Conservation (phyloP, 30 jellyfish, hydroid and myxozoan species). For the Rhopilema esculentum region DNA sequence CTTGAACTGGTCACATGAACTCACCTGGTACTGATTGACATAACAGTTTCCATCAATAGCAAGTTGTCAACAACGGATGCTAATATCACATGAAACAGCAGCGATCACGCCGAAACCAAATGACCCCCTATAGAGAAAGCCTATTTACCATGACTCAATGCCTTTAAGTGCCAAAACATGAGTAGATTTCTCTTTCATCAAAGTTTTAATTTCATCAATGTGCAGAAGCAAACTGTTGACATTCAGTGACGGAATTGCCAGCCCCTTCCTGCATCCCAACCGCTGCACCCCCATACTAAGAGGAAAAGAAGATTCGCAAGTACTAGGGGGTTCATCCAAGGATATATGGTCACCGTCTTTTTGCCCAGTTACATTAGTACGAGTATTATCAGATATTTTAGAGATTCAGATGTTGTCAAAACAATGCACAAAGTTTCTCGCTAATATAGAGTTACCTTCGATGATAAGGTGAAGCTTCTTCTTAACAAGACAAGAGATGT, state of each 20-base stretch:
- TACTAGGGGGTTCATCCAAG: constrained; percentile 35
- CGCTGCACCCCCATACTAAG: neutral
- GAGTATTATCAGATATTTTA: constrained; percentile 13
- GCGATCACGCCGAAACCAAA: too few species aligned
- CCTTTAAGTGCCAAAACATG: constrained; percentile 41
- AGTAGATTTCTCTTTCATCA: neutral
- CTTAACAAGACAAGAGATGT: constrained; percentile 27
- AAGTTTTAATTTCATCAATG: constrained; percentile 25
- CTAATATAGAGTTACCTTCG: constrained; percentile 17
- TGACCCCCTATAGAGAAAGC: too few species aligned
- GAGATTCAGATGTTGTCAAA: constrained; percentile 29
- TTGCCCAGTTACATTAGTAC: constrained; percentile 34
- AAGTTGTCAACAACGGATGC: too few species aligned
- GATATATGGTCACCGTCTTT: constrained; percentile 17
- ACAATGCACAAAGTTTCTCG: constrained; percentile 13
- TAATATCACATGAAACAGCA: too few species aligned
- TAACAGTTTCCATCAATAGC: too few species aligned
- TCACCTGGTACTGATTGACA: too few species aligned
- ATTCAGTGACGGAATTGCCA: constrained; percentile 43
- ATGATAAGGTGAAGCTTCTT: constrained; percentile 19
- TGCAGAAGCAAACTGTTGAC: constrained; percentile 44
- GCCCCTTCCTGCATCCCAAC: constrained; percentile 32
- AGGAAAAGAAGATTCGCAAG: constrained; percentile 18
- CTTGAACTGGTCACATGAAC: too few species aligned
- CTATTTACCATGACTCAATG: too few species aligned